Evolutionary conservation across 2,113 vertebrate genomes (phyloP).

Genomic region (Xiphophorus hellerii): DNA sequence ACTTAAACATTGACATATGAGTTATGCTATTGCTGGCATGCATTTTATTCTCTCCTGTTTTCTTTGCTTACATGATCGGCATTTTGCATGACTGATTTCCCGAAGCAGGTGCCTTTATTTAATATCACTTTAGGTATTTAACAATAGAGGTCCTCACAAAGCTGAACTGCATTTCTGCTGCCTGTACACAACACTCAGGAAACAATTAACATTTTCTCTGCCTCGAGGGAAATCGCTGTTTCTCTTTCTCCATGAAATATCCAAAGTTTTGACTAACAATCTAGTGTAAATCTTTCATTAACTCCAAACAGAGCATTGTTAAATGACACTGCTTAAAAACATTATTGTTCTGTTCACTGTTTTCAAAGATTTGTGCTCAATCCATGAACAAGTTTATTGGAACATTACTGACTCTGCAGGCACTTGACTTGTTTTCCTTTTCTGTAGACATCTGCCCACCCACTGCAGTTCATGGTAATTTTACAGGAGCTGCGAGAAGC

Average conservation of each 20-base stretch:
- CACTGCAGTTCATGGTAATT: neutral
- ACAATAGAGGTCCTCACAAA: no score
- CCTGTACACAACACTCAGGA: no score
- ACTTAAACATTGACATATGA: no score
- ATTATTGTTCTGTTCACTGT: neutral
- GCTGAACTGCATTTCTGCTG: no score
- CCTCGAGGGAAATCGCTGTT: no score
- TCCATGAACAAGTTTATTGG: neutral
- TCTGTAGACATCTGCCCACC: neutral
- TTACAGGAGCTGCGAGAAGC: neutral
- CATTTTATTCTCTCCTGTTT: no score
- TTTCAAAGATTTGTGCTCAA: neutral
- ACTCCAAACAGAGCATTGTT: neutral
- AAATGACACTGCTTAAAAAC: neutral
- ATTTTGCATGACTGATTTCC: no score
- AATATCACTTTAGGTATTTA: no score
- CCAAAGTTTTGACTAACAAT: neutral
- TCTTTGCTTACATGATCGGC: no score
- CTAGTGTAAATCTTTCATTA: neutral
- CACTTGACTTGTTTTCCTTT: neutral
- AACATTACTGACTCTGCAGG: neutral
- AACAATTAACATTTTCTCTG: no score
- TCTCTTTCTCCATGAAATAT: neutral
- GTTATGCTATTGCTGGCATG: no score
- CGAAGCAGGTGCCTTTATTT: no score